Conservation (phyloP, 2,888 invertebrate genomes). For the Dolichopus griseipennis region DNA sequence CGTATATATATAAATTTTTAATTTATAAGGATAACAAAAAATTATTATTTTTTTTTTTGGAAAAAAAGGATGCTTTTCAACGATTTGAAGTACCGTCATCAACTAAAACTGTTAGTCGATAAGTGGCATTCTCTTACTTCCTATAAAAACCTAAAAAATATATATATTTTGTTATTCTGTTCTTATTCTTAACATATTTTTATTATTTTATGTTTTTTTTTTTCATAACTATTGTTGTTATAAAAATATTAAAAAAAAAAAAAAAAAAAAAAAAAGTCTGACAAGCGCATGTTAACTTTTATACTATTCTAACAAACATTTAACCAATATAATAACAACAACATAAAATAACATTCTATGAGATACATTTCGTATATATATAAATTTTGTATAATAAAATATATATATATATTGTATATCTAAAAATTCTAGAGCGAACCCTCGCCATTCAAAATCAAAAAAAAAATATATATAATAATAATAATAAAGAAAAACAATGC, state of each 20-base stretch:
- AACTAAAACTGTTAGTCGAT: slow-evolving; percentile 12
- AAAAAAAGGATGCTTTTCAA: slow-evolving; percentile 9
- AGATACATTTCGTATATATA: not conserved
- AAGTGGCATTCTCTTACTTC: slow-evolving; percentile 9
- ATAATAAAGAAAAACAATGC: not conserved
- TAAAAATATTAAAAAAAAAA: not conserved
- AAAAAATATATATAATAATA: not conserved
- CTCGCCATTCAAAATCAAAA: not conserved
- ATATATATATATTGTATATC: not conserved
- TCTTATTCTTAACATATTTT: not conserved
- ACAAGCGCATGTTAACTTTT: slow-evolving; percentile 9
- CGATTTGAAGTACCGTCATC: slow-evolving; percentile 12
- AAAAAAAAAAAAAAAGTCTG: not conserved
- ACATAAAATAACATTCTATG: not conserved
- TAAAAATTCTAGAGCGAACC: not conserved
- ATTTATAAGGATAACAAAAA: not conserved
- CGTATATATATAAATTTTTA: not conserved
- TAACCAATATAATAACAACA: not conserved
- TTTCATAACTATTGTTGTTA: not conserved
- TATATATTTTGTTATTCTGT: not conserved
- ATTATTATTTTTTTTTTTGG: not conserved
- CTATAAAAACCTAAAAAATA: slow-evolving; percentile 1
- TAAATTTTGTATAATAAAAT: too few relatives aligned
- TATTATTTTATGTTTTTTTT: not conserved
- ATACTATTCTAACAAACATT: not conserved